phyloP scores from a whole-genome alignment of 1,140 invertebrate species.

The Eupeodes corollae region DNA sequence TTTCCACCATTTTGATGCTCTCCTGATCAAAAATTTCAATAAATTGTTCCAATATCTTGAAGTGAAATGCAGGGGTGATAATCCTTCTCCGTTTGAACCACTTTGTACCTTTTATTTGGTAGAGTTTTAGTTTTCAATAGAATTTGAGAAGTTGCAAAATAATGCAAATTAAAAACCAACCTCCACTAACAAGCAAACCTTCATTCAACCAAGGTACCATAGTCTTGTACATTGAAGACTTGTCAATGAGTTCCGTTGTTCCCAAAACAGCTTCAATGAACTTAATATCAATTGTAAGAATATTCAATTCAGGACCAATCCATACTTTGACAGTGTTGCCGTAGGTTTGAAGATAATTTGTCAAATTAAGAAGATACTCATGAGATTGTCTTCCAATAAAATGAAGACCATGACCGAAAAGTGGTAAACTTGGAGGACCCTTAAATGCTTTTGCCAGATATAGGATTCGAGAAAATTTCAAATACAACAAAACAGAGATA shows the following conservation, averaged over 20 bases:
- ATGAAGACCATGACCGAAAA: background rate
- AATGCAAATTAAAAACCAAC: slow-evolving; percentile 16
- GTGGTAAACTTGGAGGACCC: background rate
- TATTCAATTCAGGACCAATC: slow-evolving; percentile 19
- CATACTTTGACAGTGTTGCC: slow-evolving; percentile 11
- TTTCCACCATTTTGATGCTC: slow-evolving; percentile 44
- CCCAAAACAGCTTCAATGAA: slow-evolving; percentile 21
- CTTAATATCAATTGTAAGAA: slow-evolving; percentile 17
- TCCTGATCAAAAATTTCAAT: slow-evolving; percentile 57
- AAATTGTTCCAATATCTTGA: slow-evolving; percentile 73
- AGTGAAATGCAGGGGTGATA: slow-evolving; percentile 79
- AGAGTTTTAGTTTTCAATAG: too few species aligned
- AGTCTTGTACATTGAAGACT: slow-evolving; percentile 45
- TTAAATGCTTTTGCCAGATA: background rate
- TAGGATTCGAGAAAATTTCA: background rate
- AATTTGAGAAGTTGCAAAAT: too few species aligned
- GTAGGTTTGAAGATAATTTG: background rate
- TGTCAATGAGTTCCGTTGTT: slow-evolving; percentile 18
- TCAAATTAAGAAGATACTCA: background rate
- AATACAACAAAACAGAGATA: background rate
- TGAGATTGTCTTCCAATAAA: background rate
- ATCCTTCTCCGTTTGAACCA: slow-evolving; percentile 72
- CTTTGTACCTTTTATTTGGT: slow-evolving; percentile 40
- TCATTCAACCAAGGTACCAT: slow-evolving; percentile 60
- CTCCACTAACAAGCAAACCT: slow-evolving; percentile 54